Percentiles rank a stretch among this genome's conserved stretches.
Evolutionary conservation across 2,113 vertebrate species (phyloP).

Genomic region (Phocoena phocoena): DNA sequence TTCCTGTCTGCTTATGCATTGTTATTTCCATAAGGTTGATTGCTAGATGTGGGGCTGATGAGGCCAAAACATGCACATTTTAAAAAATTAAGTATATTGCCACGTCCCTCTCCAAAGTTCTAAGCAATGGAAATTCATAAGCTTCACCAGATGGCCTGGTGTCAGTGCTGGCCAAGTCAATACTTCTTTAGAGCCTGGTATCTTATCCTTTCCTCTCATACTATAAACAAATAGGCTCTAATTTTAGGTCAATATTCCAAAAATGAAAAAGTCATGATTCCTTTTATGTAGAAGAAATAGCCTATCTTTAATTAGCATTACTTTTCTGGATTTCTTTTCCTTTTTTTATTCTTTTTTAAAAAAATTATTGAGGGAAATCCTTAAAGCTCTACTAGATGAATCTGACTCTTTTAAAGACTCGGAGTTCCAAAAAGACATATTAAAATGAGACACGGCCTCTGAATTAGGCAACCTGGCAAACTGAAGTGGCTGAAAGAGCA

Average conservation of each 20-base stretch:
- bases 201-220: not conserved
- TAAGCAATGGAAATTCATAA: not conserved
- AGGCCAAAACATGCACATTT: not conserved
- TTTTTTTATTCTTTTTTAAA: not conserved
- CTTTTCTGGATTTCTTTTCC: not conserved
- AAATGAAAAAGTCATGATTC: slow-evolving; percentile 7
- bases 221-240: not conserved
- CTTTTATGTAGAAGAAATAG: not conserved
- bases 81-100: not conserved
- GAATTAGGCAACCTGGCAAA: not conserved
- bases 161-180: not conserved
- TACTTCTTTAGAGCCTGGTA: not conserved
- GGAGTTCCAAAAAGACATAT: not conserved
- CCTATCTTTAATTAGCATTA: not conserved
- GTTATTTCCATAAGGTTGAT: not conserved
- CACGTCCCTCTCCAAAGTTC: not conserved
- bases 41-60: not conserved
- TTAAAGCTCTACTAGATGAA: not conserved
- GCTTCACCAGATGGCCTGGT: not conserved
- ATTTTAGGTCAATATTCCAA: not conserved
- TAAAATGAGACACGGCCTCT: not conserved
- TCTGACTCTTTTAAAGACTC: not conserved
- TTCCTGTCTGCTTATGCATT: not conserved
- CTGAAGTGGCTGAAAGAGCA: not conserved
- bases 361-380: not conserved